Conservation (phyloP, 2,797 vertebrate genomes). For the Hyperoplus lanceolatus region DNA sequence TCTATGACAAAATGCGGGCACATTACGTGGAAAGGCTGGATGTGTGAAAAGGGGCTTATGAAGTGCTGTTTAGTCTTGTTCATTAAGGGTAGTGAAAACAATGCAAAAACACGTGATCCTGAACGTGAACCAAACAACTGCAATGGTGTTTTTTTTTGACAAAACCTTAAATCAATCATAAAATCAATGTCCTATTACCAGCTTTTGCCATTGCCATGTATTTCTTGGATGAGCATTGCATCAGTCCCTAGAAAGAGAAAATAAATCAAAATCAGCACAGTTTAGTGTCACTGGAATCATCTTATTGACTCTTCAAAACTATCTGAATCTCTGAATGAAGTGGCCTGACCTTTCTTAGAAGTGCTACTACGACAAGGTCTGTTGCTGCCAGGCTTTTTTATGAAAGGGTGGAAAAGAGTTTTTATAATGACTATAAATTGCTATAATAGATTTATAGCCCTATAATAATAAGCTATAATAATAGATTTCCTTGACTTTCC, state of each 20-base stretch:
- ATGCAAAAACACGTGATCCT: not conserved
- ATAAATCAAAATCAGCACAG: too few relatives aligned
- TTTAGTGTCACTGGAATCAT: too few relatives aligned
- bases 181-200: not conserved
- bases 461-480: not conserved
- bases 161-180: not conserved
- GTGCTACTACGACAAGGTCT: not conserved
- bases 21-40: too few relatives aligned
- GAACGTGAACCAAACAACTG: not conserved
- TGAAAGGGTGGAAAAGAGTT: slow-evolving; percentile 7
- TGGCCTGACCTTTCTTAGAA: too few relatives aligned
- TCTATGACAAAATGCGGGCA: too few relatives aligned
- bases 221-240: too few relatives aligned
- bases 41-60: too few relatives aligned
- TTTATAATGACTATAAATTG: not conserved
- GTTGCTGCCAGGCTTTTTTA: not conserved
- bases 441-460: not conserved
- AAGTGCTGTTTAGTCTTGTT: not conserved
- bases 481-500: not conserved
- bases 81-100: not conserved
- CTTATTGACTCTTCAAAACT: too few relatives aligned
- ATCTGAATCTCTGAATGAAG: too few relatives aligned
- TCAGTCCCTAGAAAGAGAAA: too few relatives aligned
- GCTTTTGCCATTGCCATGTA: not conserved
- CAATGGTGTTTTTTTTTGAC: not conserved